A percentile compares a stretch with the other conserved stretches of the same genome.
Conservation (phyloP, 1,140 invertebrate species). For the Latrodectus geometricus region DNA sequence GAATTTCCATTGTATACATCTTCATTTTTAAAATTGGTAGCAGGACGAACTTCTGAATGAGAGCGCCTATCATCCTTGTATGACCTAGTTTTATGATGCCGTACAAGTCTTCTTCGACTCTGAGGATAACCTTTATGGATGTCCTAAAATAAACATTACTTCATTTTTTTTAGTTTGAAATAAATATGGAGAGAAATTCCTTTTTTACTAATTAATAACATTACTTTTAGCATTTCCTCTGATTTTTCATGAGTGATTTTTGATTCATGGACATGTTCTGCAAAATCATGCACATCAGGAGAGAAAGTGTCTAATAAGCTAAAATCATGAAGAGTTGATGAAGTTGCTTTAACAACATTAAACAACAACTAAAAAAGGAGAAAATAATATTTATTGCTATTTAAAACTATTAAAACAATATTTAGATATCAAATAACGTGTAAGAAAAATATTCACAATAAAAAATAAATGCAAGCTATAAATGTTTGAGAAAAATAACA, state of each 20-base stretch:
- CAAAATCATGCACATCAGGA: neutral
- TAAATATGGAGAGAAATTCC: neutral
- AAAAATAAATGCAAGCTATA: no score
- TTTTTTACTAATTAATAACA: neutral
- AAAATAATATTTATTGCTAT: neutral
- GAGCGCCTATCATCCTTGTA: constrained; percentile 19
- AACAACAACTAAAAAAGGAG: neutral
- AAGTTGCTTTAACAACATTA: constrained; percentile 7
- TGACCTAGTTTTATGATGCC: constrained; percentile 10
- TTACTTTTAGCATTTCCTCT: constrained; percentile 35
- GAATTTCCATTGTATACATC: constrained; percentile 50
- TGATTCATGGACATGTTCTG: neutral
- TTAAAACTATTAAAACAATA: no score
- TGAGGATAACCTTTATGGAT: constrained; percentile 49
- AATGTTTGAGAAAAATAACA: no score
- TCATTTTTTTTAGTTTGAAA: neutral
- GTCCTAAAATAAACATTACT: constrained; percentile 10
- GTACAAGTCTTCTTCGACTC: constrained; percentile 35
- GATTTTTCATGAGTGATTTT: constrained; percentile 28
- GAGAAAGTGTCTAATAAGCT: neutral
- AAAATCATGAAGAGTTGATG: neutral
- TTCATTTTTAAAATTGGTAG: constrained; percentile 17
- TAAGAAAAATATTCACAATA: no score
- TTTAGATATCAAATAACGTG: no score
- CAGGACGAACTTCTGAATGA: constrained; percentile 28